phyloP scores from a whole-genome alignment of 2,113 vertebrate genomes.

The Nymphicus hollandicus region DNA sequence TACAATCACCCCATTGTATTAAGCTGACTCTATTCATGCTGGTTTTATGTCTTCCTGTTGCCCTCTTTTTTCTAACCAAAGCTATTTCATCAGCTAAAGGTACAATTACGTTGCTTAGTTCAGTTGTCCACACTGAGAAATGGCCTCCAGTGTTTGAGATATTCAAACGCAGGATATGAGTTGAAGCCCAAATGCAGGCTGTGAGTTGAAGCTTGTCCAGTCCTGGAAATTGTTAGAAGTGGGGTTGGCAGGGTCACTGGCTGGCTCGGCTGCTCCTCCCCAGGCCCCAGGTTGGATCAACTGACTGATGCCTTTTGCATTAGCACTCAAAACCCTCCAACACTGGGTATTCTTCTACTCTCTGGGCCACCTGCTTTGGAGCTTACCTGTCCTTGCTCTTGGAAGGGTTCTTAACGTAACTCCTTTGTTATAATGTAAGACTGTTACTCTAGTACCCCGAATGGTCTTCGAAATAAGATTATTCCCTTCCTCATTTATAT shows the following conservation, averaged over 20 bases:
- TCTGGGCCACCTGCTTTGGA: background rate
- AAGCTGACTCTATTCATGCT: background rate
- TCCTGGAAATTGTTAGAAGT: background rate
- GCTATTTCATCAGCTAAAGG: background rate
- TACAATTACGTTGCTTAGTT: background rate
- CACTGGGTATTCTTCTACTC: background rate
- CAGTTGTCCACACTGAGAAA: background rate
- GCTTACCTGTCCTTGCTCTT: background rate
- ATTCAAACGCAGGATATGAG: background rate
- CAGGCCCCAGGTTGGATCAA: background rate
- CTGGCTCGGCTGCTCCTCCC: background rate
- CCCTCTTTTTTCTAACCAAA: background rate
- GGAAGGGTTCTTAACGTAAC: background rate
- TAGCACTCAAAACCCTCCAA: background rate
- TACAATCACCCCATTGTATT: background rate
- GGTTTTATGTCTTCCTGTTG: background rate
- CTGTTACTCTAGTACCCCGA: background rate
- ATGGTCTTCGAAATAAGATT: background rate
- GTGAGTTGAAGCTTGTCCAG: background rate
- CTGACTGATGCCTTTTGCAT: background rate
- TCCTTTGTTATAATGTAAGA: background rate
- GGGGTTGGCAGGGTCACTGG: background rate
- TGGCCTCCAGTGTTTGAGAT: background rate
- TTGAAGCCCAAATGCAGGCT: background rate
- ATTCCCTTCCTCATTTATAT: background rate